Evolutionary conservation across 2,797 vertebrate species (phyloP), one percentile per base, ranked within the genome.

Genomic region (Xenopus petersii): DNA sequence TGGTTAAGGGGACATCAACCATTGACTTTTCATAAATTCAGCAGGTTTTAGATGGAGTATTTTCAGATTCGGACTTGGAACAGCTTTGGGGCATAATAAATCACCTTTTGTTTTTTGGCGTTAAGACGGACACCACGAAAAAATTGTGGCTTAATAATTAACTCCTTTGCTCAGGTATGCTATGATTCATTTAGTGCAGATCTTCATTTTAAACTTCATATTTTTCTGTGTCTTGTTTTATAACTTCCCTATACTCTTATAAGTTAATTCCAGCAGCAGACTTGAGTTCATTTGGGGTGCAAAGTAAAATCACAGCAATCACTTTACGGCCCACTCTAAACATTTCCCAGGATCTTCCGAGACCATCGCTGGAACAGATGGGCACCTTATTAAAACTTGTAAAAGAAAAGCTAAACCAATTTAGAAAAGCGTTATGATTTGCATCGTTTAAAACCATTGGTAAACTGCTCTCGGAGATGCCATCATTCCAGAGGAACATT

Each of bases 371-470:
- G 56, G 77, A 79, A 79, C 77, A 79, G 77, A 79, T 79, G 77
- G 71, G 62, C 61, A 65, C 62, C 77, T 74, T 79, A 79, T 74
- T 79, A 79, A 79, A 74, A 74, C 80, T 82, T 79, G 80, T 65
- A 51, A 77, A 67, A 79, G 77, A 66, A 79, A 68, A 33, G 64
- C 76, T 79, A 56, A 80, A 81, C 81, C 72, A 75, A 83, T 86
- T 82, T 83, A 54, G 74, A 66, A 75, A 55, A 55, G 73, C 67
- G 60, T 79, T 87, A 82, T 82, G 80, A 84, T 85, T 86, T 84
- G 82, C 80, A 69, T 74, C 7, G 17, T 81, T 72, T 13, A 84
- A 85, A 79, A 0, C 5, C 5, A 33, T 74, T 0, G 66, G 75
- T 82, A 79, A 63, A 64, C 79, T 80, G 77, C 73, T 12, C 81